Evolutionary conservation across 2,113 vertebrate genomes (phyloP).

Genomic region (Laticauda colubrina): DNA sequence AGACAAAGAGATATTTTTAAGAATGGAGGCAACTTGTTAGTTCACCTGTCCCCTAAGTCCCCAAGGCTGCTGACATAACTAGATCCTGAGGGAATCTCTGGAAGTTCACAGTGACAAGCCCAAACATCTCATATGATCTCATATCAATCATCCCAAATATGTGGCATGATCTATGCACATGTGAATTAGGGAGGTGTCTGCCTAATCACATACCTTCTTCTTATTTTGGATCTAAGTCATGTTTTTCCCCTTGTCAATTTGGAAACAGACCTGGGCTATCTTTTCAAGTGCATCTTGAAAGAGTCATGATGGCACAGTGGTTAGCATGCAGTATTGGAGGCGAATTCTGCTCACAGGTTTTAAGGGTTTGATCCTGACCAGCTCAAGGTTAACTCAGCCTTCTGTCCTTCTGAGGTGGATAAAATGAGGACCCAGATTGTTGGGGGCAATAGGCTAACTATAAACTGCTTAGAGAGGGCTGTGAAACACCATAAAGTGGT

Average conservation of each 20-base stretch:
- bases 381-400: neutral
- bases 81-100: neutral
- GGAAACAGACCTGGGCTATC: neutral
- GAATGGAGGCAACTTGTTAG: neutral
- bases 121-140: neutral
- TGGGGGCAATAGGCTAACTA: neutral
- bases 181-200: neutral
- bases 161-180: neutral
- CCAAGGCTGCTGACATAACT: neutral
- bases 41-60: neutral
- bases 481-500: neutral
- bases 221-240: neutral
- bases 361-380: no score
- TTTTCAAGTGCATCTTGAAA: neutral
- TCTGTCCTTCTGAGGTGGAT: neutral
- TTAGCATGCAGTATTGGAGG: neutral
- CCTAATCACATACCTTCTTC: neutral
- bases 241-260: neutral
- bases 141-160: neutral
- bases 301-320: neutral
- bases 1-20: neutral
- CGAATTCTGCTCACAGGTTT: neutral
- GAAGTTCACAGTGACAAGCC: neutral
- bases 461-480: neutral
- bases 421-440: neutral